Conservation (phyloP, 2,797 vertebrate genomes). For the Chelon labrosus region DNA sequence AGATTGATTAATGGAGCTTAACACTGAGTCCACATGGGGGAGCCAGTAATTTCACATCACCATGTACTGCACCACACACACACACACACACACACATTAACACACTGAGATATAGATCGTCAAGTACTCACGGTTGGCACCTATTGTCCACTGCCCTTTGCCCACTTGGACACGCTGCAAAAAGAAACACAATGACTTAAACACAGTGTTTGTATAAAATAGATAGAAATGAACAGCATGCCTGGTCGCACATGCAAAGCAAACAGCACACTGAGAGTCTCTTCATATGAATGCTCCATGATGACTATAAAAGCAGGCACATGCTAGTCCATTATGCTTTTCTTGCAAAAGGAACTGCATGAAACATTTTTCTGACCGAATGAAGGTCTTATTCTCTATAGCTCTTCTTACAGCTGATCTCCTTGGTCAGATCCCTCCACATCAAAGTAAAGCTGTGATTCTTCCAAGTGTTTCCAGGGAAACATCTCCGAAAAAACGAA, state of each 20-base stretch:
- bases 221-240: conserved; percentile 1
- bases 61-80: not conserved
- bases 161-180: conserved; percentile 82
- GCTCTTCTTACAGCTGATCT: conserved; percentile 45
- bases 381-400: conserved; percentile 29
- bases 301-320: conserved; percentile 21
- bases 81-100: not conserved
- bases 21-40: conserved; percentile 56
- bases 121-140: conserved; percentile 77
- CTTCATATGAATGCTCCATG: conserved; percentile 11
- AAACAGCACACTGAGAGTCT: conserved; percentile 31
- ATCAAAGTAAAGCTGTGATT: conserved; percentile 39
- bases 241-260: conserved; percentile 19
- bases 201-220: not conserved
- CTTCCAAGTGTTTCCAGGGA: conserved; percentile 67
- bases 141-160: conserved; percentile 25
- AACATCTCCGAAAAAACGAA: conserved; percentile 67
- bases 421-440: conserved; percentile 37
- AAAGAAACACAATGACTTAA: conserved; percentile 27
- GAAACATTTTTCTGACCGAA: conserved; percentile 7
- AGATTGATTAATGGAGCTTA: conserved; percentile 13
- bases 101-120: not conserved
- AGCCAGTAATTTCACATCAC: conserved; percentile 6
- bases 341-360: conserved; percentile 8
- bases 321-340: conserved; percentile 16